These are phyloP conservation scores for Drosophila rubida DNA, from an alignment of 2,888 invertebrate genomes.

Conservation along the genomic window DNA sequence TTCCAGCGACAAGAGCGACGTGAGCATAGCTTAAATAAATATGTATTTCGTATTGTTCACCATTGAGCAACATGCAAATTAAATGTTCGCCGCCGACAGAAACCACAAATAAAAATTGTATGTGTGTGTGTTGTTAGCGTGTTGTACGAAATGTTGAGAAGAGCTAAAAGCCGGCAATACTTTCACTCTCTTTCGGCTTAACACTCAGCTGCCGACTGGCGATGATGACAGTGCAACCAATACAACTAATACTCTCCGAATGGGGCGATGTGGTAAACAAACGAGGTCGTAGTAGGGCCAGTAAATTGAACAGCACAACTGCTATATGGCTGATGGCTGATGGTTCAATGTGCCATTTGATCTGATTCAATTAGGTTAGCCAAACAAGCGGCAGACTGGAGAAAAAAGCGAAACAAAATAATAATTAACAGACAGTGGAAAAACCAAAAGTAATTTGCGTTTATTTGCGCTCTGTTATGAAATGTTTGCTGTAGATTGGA, in stretches of 20 bases:
- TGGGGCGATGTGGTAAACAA: slow-evolving; percentile 3
- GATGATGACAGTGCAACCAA: slow-evolving; percentile 26
- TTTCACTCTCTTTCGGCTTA: slow-evolving; percentile 63
- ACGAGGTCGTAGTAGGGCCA: slow-evolving; percentile 9
- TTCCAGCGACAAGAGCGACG: slow-evolving; percentile 21
- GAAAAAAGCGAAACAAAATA: slow-evolving; percentile 8
- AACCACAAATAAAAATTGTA: slow-evolving; percentile 30
- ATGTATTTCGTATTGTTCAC: slow-evolving; percentile 37
- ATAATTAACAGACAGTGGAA: slow-evolving; percentile 27
- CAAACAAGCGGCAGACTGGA: slow-evolving; percentile 14
- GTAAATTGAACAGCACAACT: slow-evolving; percentile 37
- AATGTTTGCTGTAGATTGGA: slow-evolving; percentile 34
- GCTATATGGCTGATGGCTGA: slow-evolving; percentile 38
- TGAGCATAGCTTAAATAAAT: slow-evolving; percentile 33
- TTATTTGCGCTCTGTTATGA: slow-evolving; percentile 43
- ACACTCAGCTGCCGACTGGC: slow-evolving; percentile 11
- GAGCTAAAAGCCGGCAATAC: slow-evolving; percentile 64
- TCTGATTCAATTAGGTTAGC: slow-evolving; percentile 37
- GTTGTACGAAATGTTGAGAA: not conserved
- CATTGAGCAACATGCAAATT: slow-evolving; percentile 61
- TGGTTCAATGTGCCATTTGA: slow-evolving; percentile 48
- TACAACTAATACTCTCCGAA: slow-evolving; percentile 6
- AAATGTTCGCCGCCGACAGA: slow-evolving; percentile 26
- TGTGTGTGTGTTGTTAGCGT: not conserved
- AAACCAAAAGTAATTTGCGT: slow-evolving; percentile 33